These are phyloP conservation scores for Stomatorhinus ivindoensis DNA, from an alignment of 2,113 vertebrate genomes.

Conservation along the genomic window DNA sequence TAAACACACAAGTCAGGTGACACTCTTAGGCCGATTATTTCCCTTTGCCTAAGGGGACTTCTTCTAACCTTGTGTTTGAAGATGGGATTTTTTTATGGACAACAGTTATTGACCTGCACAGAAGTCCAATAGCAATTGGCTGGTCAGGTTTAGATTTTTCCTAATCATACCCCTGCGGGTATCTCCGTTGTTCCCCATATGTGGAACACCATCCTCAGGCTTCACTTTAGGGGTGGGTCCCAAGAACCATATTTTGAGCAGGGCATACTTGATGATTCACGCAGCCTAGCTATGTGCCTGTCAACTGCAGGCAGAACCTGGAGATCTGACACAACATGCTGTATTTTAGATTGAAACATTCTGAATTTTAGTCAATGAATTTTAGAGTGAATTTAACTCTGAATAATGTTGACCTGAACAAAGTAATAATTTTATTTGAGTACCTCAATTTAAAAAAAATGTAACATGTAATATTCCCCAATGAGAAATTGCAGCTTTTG, in stretches of 20 bases:
- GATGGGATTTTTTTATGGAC: not conserved
- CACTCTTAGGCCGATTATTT: not conserved
- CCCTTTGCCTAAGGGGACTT: not conserved
- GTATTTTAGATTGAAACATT: not conserved
- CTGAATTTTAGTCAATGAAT: not conserved
- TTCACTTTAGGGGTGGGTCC: not conserved
- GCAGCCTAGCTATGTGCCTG: not conserved
- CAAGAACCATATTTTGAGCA: not conserved
- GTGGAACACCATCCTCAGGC: not conserved
- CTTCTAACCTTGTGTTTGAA: not conserved
- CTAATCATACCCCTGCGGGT: not conserved
- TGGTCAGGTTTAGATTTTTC: not conserved
- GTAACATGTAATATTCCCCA: not conserved
- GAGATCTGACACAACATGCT: not conserved
- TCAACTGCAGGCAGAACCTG: not conserved
- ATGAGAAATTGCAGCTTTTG: not conserved
- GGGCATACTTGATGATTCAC: not conserved
- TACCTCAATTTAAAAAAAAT: not conserved
- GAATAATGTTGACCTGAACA: not conserved
- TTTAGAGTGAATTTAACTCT: not conserved
- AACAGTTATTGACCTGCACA: not conserved
- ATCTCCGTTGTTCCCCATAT: not conserved
- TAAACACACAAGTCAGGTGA: not conserved
- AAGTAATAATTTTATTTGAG: not conserved
- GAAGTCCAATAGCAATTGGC: not conserved